Evolutionary conservation across 2,888 invertebrate genomes (phyloP).

Genomic region (Scaptomyza flava): DNA sequence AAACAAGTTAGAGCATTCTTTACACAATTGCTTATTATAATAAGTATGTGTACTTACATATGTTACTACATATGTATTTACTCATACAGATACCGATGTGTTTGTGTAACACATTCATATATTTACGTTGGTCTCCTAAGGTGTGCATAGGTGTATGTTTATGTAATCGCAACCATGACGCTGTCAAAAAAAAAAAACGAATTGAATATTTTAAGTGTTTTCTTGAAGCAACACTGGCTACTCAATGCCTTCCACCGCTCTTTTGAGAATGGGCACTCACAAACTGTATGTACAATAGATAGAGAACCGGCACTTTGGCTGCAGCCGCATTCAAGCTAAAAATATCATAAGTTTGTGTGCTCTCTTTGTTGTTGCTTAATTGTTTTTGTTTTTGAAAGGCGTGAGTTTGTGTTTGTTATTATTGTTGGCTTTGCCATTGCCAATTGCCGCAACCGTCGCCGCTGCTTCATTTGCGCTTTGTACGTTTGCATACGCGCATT

Average conservation of each 20-base stretch:
- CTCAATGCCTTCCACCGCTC: conserved; percentile 5
- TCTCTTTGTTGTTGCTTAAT: conserved; percentile 15
- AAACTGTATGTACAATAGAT: conserved; percentile 16
- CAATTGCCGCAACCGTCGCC: conserved; percentile 14
- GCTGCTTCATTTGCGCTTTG: conserved; percentile 56
- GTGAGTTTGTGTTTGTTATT: conserved; percentile 1
- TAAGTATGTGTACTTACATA: too few species aligned
- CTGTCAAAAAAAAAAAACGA: background rate
- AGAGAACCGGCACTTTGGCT: conserved; percentile 27
- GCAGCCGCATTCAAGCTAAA: conserved; percentile 28
- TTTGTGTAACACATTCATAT: background rate
- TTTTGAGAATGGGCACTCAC: conserved; percentile 6
- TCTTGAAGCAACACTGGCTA: conserved; percentile 41
- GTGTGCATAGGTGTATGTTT: conserved; percentile 6
- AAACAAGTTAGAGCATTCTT: background rate
- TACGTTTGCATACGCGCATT: conserved; percentile 55
- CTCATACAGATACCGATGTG: background rate
- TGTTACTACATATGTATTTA: background rate
- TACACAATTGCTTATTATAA: background rate
- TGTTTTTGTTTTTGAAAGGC: conserved; percentile 18
- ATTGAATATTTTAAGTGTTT: background rate
- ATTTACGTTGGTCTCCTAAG: background rate
- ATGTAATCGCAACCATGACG: conserved; percentile 29
- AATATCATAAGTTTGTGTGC: conserved; percentile 32
- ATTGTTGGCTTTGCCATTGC: conserved; percentile 15